A percentile compares a stretch with the other conserved stretches of the same genome.
Evolutionary conservation across 1,140 invertebrate species (phyloP).

Genomic region (Centruroides sculpturatus): DNA sequence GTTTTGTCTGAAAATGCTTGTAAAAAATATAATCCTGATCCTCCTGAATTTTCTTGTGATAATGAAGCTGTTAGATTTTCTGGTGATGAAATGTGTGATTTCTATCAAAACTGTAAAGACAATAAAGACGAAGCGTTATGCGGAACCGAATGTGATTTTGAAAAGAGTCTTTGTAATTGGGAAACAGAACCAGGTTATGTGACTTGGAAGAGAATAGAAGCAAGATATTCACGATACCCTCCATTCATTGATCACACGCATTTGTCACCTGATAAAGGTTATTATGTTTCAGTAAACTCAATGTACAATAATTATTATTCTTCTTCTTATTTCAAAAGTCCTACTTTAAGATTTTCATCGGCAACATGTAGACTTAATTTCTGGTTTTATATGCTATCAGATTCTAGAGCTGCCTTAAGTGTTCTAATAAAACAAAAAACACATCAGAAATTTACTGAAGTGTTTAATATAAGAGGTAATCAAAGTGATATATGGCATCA

Average conservation of each 20-base stretch:
- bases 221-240: background rate
- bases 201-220: conserved; percentile 4
- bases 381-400: conserved; percentile 7
- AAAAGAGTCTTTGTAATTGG: conserved; percentile 11
- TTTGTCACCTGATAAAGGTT: conserved; percentile 1
- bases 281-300: conserved; percentile 7
- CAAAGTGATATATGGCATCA: conserved; percentile 3
- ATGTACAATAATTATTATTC: background rate
- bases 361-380: conserved; percentile 10
- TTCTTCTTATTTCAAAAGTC: conserved; percentile 5
- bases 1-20: background rate
- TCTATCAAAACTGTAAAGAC: conserved; percentile 14
- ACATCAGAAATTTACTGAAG: background rate
- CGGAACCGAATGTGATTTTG: conserved; percentile 12
- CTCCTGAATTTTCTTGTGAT: conserved; percentile 8
- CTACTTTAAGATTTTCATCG: conserved; percentile 3
- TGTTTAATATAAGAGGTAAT: conserved; percentile 1
- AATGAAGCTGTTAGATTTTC: conserved; percentile 4
- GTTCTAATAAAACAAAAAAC: conserved; percentile 2
- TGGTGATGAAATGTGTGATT: conserved; percentile 14
- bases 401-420: background rate
- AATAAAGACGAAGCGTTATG: conserved; percentile 13
- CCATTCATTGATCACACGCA: conserved; percentile 10
- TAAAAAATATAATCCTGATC: background rate
- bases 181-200: background rate